Percentiles rank a stretch among this genome's conserved stretches.
phyloP scores from a whole-genome alignment of 1,140 invertebrate species.

The Schlechtendalia chinensis region DNA sequence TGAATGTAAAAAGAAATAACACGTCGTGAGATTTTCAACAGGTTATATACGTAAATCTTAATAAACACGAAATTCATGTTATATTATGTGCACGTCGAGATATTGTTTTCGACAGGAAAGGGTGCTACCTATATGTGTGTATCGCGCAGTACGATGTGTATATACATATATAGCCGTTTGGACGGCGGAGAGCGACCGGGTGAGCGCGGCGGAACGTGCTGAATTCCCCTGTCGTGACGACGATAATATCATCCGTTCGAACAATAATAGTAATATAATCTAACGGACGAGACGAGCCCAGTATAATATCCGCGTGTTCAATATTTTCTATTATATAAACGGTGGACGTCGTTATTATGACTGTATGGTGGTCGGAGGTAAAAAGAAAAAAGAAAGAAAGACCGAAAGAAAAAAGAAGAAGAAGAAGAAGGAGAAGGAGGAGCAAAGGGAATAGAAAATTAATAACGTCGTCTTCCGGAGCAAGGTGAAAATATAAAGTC shows the following conservation, averaged over 20 bases:
- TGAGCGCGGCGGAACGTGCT: neutral
- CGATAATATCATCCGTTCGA: neutral
- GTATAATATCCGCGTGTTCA: neutral
- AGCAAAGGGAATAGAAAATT: neutral
- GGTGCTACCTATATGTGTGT: neutral
- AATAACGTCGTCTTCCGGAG: conserved; percentile 27
- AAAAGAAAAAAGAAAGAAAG: too few relatives aligned
- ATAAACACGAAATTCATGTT: neutral
- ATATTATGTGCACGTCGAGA: neutral
- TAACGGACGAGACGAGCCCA: neutral
- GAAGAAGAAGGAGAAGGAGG: too few relatives aligned
- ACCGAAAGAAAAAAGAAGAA: too few relatives aligned
- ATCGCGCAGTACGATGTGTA: neutral
- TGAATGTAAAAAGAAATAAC: too few relatives aligned
- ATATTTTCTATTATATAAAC: neutral
- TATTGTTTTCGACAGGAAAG: neutral
- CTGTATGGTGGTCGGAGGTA: too few relatives aligned
- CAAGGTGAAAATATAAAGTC: conserved; percentile 38
- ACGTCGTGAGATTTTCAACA: neutral
- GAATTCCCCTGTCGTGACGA: too few relatives aligned
- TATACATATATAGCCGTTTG: neutral
- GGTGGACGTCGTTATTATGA: neutral
- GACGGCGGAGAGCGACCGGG: neutral
- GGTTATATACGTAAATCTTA: neutral
- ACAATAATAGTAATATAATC: neutral